These are phyloP conservation scores for Flexamia atlantica DNA, from an alignment of 2,888 invertebrate genomes.

Conservation along the genomic window DNA sequence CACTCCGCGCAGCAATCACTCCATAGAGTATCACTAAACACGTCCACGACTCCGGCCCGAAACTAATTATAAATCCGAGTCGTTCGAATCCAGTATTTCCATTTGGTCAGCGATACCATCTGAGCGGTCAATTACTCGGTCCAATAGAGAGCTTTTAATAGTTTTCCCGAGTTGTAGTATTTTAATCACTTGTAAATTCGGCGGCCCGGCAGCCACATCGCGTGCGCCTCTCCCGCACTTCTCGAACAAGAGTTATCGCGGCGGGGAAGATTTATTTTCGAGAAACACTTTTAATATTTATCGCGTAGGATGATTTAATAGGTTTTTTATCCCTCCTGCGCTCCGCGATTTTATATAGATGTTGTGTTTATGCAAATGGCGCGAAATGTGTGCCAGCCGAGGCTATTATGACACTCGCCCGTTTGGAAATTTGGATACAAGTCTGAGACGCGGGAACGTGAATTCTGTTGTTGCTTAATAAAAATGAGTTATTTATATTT, in stretches of 20 bases:
- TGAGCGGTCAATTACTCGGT: slow-evolving; percentile 8
- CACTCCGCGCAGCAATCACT: slow-evolving; percentile 30
- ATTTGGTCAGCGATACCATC: slow-evolving; percentile 7
- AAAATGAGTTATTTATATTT: no score
- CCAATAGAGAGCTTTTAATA: slow-evolving; percentile 38
- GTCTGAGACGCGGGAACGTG: neutral
- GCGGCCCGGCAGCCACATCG: neutral
- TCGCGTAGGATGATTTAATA: slow-evolving; percentile 41
- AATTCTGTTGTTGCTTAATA: no score
- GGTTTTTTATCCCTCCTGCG: slow-evolving; percentile 50
- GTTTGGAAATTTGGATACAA: slow-evolving; percentile 12
- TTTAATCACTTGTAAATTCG: slow-evolving; percentile 40
- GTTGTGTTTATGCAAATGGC: slow-evolving; percentile 46
- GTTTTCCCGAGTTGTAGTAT: neutral
- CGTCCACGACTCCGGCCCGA: neutral
- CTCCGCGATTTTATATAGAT: slow-evolving; percentile 45
- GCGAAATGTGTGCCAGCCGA: slow-evolving; percentile 27
- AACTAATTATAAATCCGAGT: slow-evolving; percentile 20
- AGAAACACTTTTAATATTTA: slow-evolving; percentile 54
- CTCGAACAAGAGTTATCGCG: slow-evolving; percentile 37
- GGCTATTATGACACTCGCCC: slow-evolving; percentile 18
- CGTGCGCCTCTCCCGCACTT: slow-evolving; percentile 30
- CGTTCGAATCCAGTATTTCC: slow-evolving; percentile 12
- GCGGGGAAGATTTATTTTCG: slow-evolving; percentile 41
- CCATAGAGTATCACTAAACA: neutral